Conservation (phyloP, 2,888 invertebrate species). For the Callimorpha dominula region DNA sequence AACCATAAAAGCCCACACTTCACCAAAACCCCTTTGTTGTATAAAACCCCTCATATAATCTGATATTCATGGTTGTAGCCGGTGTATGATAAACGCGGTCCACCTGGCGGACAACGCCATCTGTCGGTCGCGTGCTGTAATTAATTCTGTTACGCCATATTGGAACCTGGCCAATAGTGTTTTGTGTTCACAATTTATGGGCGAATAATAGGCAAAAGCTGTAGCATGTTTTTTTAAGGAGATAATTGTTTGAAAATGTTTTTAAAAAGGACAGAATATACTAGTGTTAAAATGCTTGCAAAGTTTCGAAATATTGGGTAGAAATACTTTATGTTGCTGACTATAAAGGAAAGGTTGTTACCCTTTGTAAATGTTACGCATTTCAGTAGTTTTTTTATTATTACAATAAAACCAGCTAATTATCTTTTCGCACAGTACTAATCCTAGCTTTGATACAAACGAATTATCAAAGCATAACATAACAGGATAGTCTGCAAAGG, state of each 20-base stretch:
- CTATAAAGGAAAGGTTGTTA: too few species aligned
- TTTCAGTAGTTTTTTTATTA: too few species aligned
- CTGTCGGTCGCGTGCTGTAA: conserved; percentile 67
- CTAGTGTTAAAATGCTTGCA: neutral
- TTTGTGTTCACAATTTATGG: conserved; percentile 49
- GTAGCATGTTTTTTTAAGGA: conserved; percentile 33
- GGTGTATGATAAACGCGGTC: conserved; percentile 57
- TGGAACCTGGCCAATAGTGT: conserved; percentile 66
- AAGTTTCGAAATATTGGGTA: neutral
- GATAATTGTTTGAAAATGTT: conserved; percentile 17
- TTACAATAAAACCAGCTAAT: conserved; percentile 33
- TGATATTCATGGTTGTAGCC: conserved; percentile 45
- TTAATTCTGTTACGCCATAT: conserved; percentile 68
- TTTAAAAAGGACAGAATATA: neutral
- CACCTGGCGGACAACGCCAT: conserved; percentile 68
- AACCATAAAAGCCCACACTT: neutral
- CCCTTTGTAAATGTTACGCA: too few species aligned
- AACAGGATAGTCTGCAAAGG: conserved; percentile 16
- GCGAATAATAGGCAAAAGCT: conserved; percentile 42
- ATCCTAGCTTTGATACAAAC: conserved; percentile 41
- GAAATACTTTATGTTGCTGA: too few species aligned
- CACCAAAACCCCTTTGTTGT: neutral
- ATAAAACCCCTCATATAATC: conserved; percentile 34
- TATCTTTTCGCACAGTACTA: conserved; percentile 25
- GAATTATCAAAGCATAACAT: conserved; percentile 50